Conservation (phyloP, 2,888 invertebrate genomes). For the Plagiodera versicolora region DNA sequence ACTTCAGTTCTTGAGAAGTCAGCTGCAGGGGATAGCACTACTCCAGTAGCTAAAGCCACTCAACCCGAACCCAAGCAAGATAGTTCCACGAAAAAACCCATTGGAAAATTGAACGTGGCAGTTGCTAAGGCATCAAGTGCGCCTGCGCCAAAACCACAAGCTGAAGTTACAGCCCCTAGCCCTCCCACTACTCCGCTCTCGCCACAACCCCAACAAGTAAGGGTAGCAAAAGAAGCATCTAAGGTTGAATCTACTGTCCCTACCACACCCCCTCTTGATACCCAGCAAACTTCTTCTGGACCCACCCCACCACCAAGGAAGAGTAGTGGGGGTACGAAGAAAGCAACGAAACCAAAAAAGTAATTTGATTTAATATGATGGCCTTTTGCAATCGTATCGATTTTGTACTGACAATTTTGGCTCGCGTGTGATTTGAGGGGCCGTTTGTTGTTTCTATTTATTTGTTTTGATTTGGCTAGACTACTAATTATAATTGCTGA, state of each 20-base stretch:
- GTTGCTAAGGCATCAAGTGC: background rate
- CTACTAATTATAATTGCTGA: constrained; percentile 24
- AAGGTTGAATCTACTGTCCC: constrained; percentile 29
- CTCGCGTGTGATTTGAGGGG: constrained; percentile 24
- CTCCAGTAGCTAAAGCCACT: background rate
- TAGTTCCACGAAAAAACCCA: constrained; percentile 16
- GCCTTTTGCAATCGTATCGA: constrained; percentile 10
- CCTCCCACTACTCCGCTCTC: constrained; percentile 38
- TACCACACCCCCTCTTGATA: constrained; percentile 32
- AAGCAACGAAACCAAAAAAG: constrained; percentile 41
- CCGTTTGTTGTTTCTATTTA: constrained; percentile 27
- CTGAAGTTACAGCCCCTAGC: constrained; percentile 53
- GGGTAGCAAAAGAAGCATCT: constrained; percentile 33
- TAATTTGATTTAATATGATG: constrained; percentile 17
- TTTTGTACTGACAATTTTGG: constrained; percentile 26
- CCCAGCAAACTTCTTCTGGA: constrained; percentile 22
- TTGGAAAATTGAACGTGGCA: constrained; percentile 4
- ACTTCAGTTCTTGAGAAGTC: background rate
- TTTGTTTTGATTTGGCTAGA: constrained; percentile 22
- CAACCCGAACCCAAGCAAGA: no score
- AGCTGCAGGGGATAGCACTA: constrained; percentile 30
- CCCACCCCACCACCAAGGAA: constrained; percentile 51
- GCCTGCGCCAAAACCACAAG: background rate
- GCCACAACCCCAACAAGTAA: constrained; percentile 34
- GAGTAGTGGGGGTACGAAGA: constrained; percentile 44